A percentile compares a stretch with the other conserved stretches of the same genome.
Evolutionary conservation across 1,140 invertebrate species (phyloP).

Genomic region (Lysiphlebus fabarum): DNA sequence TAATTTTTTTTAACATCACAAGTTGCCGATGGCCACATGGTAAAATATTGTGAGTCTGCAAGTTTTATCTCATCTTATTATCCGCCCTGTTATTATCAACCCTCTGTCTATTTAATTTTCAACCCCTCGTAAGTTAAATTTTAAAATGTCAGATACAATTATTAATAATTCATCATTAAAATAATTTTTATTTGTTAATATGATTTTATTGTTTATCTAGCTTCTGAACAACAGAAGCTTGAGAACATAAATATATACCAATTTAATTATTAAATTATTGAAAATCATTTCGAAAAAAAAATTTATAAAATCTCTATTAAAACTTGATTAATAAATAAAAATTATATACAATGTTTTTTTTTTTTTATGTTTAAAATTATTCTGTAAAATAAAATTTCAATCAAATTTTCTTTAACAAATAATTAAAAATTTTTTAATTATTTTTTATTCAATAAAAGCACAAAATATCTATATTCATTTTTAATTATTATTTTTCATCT

Average conservation of each 20-base stretch:
- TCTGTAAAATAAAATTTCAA: too few species aligned
- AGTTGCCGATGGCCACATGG: slow-evolving; percentile 49
- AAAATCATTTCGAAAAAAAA: slow-evolving; percentile 8
- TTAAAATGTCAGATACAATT: slow-evolving; percentile 37
- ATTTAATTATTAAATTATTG: slow-evolving; percentile 35
- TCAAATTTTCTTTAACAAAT: too few species aligned
- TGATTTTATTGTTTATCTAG: slow-evolving; percentile 10
- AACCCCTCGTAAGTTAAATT: slow-evolving; percentile 32
- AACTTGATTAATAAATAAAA: too few species aligned
- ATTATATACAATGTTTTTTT: too few species aligned
- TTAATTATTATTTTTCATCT: too few species aligned
- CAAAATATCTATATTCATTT: too few species aligned
- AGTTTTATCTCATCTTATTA: slow-evolving; percentile 34
- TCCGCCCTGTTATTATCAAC: slow-evolving; percentile 56
- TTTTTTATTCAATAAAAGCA: too few species aligned
- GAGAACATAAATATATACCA: slow-evolving; percentile 44
- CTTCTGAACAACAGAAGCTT: slow-evolving; percentile 33
- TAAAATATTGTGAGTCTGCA: slow-evolving; percentile 26
- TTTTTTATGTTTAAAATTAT: too few species aligned
- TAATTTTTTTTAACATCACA: slow-evolving; percentile 51
- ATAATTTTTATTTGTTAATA: slow-evolving; percentile 21
- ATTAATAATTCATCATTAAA: slow-evolving; percentile 53
- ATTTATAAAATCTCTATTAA: slow-evolving; percentile 14
- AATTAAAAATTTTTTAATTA: too few species aligned
- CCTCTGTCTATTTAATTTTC: slow-evolving; percentile 53